Evolutionary conservation across 2,888 invertebrate species (phyloP).

Genomic region (Polydrusus cervinus): DNA sequence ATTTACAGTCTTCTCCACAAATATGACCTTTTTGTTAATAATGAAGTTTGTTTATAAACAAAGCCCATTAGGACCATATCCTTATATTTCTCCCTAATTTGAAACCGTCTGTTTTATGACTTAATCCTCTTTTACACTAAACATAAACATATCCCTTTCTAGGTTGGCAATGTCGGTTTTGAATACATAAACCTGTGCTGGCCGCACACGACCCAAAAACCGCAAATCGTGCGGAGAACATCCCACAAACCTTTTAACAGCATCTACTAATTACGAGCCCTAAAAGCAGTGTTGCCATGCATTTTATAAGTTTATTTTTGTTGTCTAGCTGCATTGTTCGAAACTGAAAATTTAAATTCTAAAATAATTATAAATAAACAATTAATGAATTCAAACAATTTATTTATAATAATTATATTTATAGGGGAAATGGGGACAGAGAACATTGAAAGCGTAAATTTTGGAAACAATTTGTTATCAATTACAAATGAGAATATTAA

Average conservation of each 20-base stretch:
- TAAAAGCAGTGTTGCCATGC: slow-evolving; percentile 32
- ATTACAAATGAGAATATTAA: no score
- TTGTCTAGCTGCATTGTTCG: no score
- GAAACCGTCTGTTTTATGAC: background rate
- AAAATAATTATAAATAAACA: no score
- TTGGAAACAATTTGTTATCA: no score
- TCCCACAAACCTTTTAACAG: slow-evolving; percentile 58
- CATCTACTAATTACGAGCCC: slow-evolving; percentile 41
- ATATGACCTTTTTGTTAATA: background rate
- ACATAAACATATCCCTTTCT: slow-evolving; percentile 27
- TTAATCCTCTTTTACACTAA: slow-evolving; percentile 9
- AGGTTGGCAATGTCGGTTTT: slow-evolving; percentile 21
- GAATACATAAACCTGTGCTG: slow-evolving; percentile 42
- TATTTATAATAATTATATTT: no score
- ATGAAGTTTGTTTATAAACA: background rate
- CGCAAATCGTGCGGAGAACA: slow-evolving; percentile 57
- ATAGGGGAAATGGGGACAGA: no score
- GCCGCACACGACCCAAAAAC: slow-evolving; percentile 52
- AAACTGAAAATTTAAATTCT: no score
- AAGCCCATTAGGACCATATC: background rate
- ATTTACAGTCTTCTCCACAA: no score
- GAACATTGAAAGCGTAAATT: no score
- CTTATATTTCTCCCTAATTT: background rate
- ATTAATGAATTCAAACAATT: no score
- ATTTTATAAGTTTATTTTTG: background rate